Conservation (phyloP, 2,113 vertebrate species). For the Colistium nudipinnis region DNA sequence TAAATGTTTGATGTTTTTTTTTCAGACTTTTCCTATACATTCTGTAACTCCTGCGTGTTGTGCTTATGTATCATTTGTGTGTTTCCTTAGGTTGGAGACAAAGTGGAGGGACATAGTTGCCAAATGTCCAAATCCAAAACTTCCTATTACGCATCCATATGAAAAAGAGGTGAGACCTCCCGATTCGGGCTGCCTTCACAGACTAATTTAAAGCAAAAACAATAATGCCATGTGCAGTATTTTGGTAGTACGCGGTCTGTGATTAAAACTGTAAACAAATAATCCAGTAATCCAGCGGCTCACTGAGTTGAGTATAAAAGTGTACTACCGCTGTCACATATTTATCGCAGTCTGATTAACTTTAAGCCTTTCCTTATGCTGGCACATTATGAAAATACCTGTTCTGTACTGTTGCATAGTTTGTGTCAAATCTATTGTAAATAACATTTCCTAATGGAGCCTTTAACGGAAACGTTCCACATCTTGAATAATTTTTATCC, state of each 20-base stretch:
- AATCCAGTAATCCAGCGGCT: too few species aligned
- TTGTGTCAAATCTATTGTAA: background rate
- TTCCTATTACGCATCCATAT: conserved; percentile 13
- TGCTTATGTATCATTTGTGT: background rate
- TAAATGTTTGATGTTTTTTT: background rate
- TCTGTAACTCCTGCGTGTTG: background rate
- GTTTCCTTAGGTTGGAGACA: conserved; percentile 57
- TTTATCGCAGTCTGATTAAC: background rate
- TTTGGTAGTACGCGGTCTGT: background rate
- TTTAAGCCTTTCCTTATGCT: background rate
- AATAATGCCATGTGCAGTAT: background rate
- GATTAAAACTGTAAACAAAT: too few species aligned
- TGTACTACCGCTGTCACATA: background rate
- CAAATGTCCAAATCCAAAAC: conserved; percentile 45
- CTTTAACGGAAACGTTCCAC: background rate
- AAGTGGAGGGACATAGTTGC: conserved; percentile 63
- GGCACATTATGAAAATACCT: background rate
- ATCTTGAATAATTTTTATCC: background rate
- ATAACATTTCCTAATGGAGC: background rate
- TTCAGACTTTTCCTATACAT: background rate
- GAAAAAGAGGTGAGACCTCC: conserved; percentile 50
- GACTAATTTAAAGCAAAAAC: background rate
- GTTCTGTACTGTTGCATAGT: background rate
- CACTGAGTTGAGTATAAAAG: too few species aligned
- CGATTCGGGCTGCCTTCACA: too few species aligned